A percentile compares a stretch with the other conserved stretches of the same genome.
phyloP scores from a whole-genome alignment of 2,888 invertebrate species.

The Lycaena phlaeas region DNA sequence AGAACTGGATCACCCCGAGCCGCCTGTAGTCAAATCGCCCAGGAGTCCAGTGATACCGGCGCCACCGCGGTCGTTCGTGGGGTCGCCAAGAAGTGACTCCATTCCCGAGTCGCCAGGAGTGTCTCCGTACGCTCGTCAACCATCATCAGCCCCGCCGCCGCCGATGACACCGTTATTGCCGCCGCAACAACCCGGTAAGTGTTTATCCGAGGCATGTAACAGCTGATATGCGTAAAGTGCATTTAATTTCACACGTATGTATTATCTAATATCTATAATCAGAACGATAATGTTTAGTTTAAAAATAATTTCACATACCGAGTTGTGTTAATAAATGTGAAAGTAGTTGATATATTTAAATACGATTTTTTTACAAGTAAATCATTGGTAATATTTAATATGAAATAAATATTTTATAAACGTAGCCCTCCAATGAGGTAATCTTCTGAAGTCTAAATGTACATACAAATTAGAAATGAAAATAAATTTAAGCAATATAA shows the following conservation, averaged over 20 bases:
- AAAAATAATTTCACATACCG: no score
- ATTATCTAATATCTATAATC: slow-evolving; percentile 2
- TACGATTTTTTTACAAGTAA: no score
- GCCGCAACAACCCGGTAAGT: slow-evolving; percentile 48
- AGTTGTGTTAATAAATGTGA: no score
- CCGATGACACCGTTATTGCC: slow-evolving; percentile 64
- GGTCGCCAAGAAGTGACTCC: slow-evolving; percentile 56
- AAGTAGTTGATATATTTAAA: no score
- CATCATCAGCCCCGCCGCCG: slow-evolving; percentile 74
- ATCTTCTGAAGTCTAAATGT: no score
- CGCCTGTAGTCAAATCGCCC: slow-evolving; percentile 58
- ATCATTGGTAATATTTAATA: no score
- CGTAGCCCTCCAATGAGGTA: no score
- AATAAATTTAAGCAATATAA: no score
- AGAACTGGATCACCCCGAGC: slow-evolving; percentile 63
- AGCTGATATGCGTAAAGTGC: background rate
- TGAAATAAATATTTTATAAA: no score
- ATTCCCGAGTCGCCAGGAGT: slow-evolving; percentile 57
- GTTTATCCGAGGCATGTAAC: background rate
- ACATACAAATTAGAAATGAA: no score
- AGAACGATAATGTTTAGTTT: background rate
- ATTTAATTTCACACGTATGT: background rate
- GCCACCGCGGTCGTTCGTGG: slow-evolving; percentile 37
- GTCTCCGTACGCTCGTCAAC: slow-evolving; percentile 53
- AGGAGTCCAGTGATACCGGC: slow-evolving; percentile 42